A percentile compares a stretch with the other conserved stretches of the same genome.
Evolutionary conservation across 2,888 invertebrate genomes (phyloP).

Genomic region (Schizaphis graminum): DNA sequence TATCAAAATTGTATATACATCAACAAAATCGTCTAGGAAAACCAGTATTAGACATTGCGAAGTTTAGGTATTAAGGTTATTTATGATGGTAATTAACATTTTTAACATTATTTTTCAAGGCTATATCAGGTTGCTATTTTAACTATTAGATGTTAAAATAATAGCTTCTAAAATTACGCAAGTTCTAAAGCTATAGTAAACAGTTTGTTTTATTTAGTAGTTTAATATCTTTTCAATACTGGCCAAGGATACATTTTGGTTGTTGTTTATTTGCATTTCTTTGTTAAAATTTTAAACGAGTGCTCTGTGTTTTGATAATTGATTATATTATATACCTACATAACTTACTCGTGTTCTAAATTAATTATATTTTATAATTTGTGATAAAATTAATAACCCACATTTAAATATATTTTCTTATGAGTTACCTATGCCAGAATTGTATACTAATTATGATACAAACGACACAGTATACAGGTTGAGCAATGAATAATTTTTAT

Average conservation of each 20-base stretch:
- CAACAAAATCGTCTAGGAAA: background rate
- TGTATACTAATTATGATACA: background rate
- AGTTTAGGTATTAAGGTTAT: slow-evolving; percentile 24
- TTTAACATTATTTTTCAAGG: background rate
- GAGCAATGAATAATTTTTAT: background rate
- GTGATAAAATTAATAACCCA: background rate
- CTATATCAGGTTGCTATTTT: slow-evolving; percentile 2
- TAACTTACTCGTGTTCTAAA: background rate
- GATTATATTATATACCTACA: background rate
- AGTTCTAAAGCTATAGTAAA: slow-evolving; percentile 14
- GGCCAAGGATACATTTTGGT: background rate
- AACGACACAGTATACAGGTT: background rate
- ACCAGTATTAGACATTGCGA: slow-evolving; percentile 28
- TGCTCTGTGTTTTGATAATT: background rate
- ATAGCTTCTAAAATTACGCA: slow-evolving; percentile 7
- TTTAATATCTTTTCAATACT: background rate
- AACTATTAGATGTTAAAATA: slow-evolving; percentile 18
- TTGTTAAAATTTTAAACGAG: background rate
- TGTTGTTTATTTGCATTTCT: background rate
- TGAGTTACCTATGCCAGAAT: background rate
- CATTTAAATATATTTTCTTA: background rate
- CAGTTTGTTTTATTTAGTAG: background rate
- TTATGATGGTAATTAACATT: slow-evolving; percentile 19
- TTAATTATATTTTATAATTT: background rate
- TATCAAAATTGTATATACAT: background rate